Percentiles rank a stretch among this genome's conserved stretches.
Evolutionary conservation across 1,140 invertebrate genomes (phyloP).

Genomic region (Nomia melanderi): DNA sequence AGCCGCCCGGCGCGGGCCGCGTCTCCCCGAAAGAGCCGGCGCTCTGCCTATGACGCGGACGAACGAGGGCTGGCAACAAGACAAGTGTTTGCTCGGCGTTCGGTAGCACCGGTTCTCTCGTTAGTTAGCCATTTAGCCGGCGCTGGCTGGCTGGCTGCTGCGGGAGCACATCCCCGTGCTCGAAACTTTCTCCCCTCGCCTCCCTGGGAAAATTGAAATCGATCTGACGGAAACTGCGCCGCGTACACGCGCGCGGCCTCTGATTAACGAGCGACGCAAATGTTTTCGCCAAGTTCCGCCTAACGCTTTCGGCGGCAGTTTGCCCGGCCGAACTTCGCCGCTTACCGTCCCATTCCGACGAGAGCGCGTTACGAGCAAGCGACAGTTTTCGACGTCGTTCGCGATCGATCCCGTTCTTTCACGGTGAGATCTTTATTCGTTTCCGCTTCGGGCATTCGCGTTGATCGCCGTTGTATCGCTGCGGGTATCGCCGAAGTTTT

Average conservation of each 20-base stretch:
- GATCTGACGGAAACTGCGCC: not conserved
- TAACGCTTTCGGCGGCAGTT: not conserved
- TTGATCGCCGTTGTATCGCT: too few species aligned
- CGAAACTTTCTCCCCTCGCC: not conserved
- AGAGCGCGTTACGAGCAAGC: too few species aligned
- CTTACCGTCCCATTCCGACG: not conserved
- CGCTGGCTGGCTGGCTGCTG: not conserved
- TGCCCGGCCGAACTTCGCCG: not conserved
- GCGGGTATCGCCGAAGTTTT: too few species aligned
- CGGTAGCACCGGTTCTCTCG: conserved; percentile 15
- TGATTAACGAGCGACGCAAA: conserved; percentile 14
- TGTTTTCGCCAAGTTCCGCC: not conserved
- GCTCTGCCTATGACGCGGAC: not conserved
- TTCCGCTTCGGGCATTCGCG: too few species aligned
- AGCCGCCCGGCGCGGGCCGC: not conserved
- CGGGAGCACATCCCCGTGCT: not conserved
- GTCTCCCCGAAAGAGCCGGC: not conserved
- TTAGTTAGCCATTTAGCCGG: conserved; percentile 28
- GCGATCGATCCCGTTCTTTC: too few species aligned
- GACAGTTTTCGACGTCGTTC: too few species aligned
- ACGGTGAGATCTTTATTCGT: too few species aligned
- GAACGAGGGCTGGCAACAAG: not conserved
- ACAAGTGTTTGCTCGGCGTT: conserved; percentile 17
- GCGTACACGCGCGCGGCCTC: not conserved
- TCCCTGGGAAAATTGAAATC: not conserved